Percentiles rank a stretch among this genome's conserved stretches.
Evolutionary conservation across 2,113 vertebrate genomes (phyloP).

Genomic region (Hoplias malabaricus): DNA sequence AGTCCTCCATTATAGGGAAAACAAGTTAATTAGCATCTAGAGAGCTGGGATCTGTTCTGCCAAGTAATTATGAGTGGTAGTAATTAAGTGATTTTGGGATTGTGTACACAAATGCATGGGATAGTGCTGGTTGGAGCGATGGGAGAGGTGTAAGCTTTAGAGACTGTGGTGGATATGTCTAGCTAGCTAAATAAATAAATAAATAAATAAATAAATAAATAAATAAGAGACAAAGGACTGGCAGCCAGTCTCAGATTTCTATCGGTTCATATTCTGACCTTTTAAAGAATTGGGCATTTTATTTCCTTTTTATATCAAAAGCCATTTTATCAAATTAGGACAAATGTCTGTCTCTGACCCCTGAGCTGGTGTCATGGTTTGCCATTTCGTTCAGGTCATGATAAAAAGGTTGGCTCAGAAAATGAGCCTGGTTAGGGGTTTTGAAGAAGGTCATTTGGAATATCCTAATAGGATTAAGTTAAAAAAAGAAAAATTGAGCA

Average conservation of each 20-base stretch:
- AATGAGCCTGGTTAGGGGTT: conserved; percentile 3
- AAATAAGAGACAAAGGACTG: not conserved
- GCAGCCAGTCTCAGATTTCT: not conserved
- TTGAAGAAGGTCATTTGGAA: conserved; percentile 15
- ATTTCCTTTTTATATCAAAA: conserved; percentile 31
- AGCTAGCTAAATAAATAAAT: not conserved
- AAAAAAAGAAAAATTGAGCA: not conserved
- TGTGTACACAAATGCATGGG: not conserved
- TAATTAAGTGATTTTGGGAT: conserved; percentile 48
- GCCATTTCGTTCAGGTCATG: conserved; percentile 35
- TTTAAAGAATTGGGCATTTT: conserved; percentile 21
- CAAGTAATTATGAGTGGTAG: conserved; percentile 55
- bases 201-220: no score
- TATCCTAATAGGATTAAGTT: not conserved
- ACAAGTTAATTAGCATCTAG: conserved; percentile 53
- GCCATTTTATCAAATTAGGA: conserved; percentile 40
- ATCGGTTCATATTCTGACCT: conserved; percentile 37
- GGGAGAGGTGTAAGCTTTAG: not conserved
- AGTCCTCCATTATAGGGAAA: conserved; percentile 38
- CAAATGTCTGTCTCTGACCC: conserved; percentile 21
- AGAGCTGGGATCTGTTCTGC: conserved; percentile 47
- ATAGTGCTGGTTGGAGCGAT: conserved; percentile 12
- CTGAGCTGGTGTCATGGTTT: conserved; percentile 21
- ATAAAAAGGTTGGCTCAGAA: conserved; percentile 27
- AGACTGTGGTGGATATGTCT: not conserved